Evolutionary conservation across 2,797 vertebrate species (phyloP), one percentile per base, ranked within the genome.

Genomic region (Tauraco hartlaubi): DNA sequence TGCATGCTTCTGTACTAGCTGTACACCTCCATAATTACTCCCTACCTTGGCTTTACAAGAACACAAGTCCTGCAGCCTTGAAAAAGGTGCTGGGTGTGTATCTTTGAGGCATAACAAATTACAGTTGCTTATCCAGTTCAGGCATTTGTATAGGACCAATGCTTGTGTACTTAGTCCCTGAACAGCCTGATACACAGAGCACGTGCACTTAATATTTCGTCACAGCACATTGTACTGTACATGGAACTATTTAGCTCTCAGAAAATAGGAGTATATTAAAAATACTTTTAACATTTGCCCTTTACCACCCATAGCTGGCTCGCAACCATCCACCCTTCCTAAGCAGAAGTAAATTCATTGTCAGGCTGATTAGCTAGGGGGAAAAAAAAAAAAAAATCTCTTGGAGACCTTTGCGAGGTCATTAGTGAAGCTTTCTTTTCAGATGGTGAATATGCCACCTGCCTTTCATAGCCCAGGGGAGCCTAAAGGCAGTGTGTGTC

Each of bases 371-470:
- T 92, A 92, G 79, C 79, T 76, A 35, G 67, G 81, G 31, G 43
- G 88, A 84, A 90, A 85, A 56, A 48, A 91, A 74, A 75, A 77
- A 91, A 79, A 64, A 74, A 49, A 49, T 49, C 78, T 97, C 69
- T 85, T 86, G 48, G 94, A 94, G 91, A 92, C 78, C 78, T 95
- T 92, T 73, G 62, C 61, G 46, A 77, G 96, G 94, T 97, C 97
- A 96, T 97, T 95, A 54, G 51, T 52, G 78, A 58, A 62, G 76
- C 92, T 79, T 79, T 69, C 88, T 43, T 83, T 97, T 97, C 95
- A 75, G 54, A 85, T 95, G 29, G 68, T 94, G 96, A 95, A 95
- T 20, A 54, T 44, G 48, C 97, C 97, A 98, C 97, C 98, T 98
- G 98, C 96, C 85, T 97, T 92, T 68, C 85, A 35, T 56, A 89